Evolutionary conservation across 2,113 vertebrate species (phyloP).

Genomic region (Hiodon tergisus): DNA sequence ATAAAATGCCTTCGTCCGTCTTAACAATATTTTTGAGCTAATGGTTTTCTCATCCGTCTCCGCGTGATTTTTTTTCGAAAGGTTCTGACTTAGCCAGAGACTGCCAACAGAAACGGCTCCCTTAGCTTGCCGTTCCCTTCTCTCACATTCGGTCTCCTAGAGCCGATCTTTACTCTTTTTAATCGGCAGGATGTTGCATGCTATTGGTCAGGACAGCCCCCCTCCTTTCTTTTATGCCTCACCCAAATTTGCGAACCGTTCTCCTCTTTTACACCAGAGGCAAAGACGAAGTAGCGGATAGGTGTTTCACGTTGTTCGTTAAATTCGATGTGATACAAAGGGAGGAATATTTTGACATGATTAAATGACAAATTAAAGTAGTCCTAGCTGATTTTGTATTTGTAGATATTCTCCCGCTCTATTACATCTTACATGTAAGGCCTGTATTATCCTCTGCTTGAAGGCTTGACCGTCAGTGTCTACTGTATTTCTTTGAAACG

Average conservation of each 20-base stretch:
- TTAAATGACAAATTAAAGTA: too few species aligned
- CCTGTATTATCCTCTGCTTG: too few species aligned
- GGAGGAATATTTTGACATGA: neutral
- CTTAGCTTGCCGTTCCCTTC: constrained; percentile 14
- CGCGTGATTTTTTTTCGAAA: neutral
- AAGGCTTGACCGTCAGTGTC: too few species aligned
- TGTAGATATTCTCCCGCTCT: too few species aligned
- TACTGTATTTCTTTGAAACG: too few species aligned
- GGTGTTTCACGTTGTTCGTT: constrained; percentile 4
- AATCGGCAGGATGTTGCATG: constrained; percentile 48
- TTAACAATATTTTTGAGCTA: constrained; percentile 18
- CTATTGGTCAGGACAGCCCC: constrained; percentile 48
- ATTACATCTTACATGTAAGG: too few species aligned
- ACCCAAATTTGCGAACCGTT: neutral
- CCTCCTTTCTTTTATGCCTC: neutral
- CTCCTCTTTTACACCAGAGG: constrained; percentile 21
- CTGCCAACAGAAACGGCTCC: constrained; percentile 34
- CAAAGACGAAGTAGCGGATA: neutral
- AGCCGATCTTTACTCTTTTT: constrained; percentile 34
- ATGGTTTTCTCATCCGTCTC: constrained; percentile 27
- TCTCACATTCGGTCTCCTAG: constrained; percentile 39
- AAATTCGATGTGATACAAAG: neutral
- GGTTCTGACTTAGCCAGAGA: constrained; percentile 34
- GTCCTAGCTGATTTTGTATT: too few species aligned
- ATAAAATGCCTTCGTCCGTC: constrained; percentile 10